Conservation (phyloP, 2,888 invertebrate genomes). For the Abscondita cerata region DNA sequence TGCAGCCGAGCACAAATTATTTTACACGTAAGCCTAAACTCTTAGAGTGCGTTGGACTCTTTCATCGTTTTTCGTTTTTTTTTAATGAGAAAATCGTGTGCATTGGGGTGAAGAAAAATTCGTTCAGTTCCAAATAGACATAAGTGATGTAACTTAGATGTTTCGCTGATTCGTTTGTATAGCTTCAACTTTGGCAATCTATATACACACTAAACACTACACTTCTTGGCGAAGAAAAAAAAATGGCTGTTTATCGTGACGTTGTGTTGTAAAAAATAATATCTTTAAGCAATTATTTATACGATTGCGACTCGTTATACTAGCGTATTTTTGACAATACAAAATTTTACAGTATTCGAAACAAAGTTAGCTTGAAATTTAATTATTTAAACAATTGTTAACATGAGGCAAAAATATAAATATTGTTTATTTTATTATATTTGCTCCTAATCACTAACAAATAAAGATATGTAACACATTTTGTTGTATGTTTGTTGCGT, state of each 20-base stretch:
- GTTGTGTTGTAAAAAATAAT: conserved; percentile 22
- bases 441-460: conserved; percentile 37
- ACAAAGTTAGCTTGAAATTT: conserved; percentile 26
- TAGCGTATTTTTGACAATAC: conserved; percentile 32
- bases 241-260: conserved; percentile 22
- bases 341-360: conserved; percentile 29
- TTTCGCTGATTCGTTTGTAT: not conserved
- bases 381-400: conserved; percentile 47
- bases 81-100: not conserved
- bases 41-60: not conserved
- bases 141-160: not conserved
- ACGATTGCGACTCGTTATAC: conserved; percentile 18
- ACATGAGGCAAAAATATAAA: conserved; percentile 49
- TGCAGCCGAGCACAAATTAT: conserved; percentile 26
- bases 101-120: too few relatives aligned
- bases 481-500: too few relatives aligned
- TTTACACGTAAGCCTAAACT: conserved; percentile 3
- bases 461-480: too few relatives aligned
- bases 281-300: conserved; percentile 22
- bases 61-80: too few relatives aligned
- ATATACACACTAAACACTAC: not conserved
- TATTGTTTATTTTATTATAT: conserved; percentile 47
- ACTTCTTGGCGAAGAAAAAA: too few relatives aligned
- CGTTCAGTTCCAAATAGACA: too few relatives aligned
- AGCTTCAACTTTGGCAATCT: not conserved